phyloP scores from a whole-genome alignment of 2,888 invertebrate genomes.

The Metellina segmentata region DNA sequence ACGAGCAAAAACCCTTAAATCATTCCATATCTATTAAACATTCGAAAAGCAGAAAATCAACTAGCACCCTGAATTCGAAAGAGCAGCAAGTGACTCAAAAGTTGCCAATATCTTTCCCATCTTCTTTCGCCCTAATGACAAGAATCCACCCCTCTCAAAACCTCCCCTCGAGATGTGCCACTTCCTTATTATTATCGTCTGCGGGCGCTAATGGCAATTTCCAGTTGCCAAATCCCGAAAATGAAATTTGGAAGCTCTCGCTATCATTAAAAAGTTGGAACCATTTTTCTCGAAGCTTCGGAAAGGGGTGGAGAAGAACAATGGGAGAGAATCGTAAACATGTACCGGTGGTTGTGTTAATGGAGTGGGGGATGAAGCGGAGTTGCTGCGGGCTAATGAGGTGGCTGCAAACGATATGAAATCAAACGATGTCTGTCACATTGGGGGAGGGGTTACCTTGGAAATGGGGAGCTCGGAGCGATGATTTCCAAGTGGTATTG shows the following conservation, averaged over 20 bases:
- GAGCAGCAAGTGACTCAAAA: constrained; percentile 22
- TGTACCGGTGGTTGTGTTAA: background rate
- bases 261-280: constrained; percentile 1
- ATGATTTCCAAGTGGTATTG: too few relatives aligned
- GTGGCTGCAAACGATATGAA: background rate
- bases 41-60: constrained; percentile 51
- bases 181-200: background rate
- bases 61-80: background rate
- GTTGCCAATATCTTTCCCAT: constrained; percentile 46
- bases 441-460: too few relatives aligned
- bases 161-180: background rate
- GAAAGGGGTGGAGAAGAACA: background rate
- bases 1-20: background rate
- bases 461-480: too few relatives aligned
- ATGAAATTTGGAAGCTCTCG: background rate
- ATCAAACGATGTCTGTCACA: background rate
- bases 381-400: background rate
- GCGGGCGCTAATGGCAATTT: background rate
- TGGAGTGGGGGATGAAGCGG: background rate
- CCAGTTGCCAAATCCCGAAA: background rate
- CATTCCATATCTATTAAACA: background rate
- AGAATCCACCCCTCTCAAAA: background rate
- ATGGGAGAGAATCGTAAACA: background rate
- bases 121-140: background rate
- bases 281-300: background rate